Conservation (phyloP, 2,113 vertebrate species). For the Phasianus colchicus region DNA sequence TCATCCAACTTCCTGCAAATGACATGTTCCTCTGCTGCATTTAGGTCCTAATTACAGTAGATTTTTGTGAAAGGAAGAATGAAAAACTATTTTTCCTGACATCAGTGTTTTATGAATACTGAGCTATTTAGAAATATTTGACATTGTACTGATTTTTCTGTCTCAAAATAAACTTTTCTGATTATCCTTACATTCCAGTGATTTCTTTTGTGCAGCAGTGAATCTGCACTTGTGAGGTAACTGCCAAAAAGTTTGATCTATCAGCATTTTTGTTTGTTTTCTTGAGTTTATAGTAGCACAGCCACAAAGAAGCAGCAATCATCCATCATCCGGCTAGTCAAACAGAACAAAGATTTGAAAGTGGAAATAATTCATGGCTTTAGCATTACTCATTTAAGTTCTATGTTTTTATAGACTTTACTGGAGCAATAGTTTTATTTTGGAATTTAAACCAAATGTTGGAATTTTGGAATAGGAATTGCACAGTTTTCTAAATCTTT, state of each 20-base stretch:
- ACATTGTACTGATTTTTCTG: conserved; percentile 67
- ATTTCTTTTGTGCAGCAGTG: conserved; percentile 63
- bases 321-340: conserved; percentile 42
- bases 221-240: conserved; percentile 69
- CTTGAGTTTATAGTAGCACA: conserved; percentile 37
- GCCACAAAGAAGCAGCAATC: conserved; percentile 58
- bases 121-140: conserved; percentile 68
- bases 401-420: neutral
- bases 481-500: neutral
- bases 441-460: neutral
- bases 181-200: conserved; percentile 61
- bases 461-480: neutral
- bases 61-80: conserved; percentile 56
- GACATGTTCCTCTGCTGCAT: conserved; percentile 34
- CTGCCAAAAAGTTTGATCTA: conserved; percentile 55
- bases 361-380: conserved; percentile 27
- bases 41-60: conserved; percentile 62
- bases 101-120: conserved; percentile 66
- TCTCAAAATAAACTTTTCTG: conserved; percentile 72
- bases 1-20: conserved; percentile 44
- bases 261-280: conserved; percentile 64
- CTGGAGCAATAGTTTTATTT: neutral
- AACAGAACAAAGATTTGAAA: conserved; percentile 34
- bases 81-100: conserved; percentile 60
- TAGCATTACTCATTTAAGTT: conserved; percentile 14